phyloP scores from a whole-genome alignment of 2,888 invertebrate genomes.

The Quadriops clusia region DNA sequence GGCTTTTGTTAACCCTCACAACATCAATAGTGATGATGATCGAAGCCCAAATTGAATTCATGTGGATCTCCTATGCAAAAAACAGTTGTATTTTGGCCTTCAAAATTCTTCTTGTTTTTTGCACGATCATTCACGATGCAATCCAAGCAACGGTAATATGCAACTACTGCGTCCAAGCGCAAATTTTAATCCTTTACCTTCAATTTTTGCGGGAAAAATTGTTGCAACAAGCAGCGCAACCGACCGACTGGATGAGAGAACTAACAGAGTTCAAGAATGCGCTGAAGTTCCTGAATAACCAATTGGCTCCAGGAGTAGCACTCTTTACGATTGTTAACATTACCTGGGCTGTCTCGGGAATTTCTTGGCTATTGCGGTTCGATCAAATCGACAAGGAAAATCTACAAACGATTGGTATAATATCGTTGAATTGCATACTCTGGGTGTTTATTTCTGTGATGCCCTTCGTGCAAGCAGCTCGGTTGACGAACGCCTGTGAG shows the following conservation, averaged over 20 bases:
- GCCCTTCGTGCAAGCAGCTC: constrained; percentile 66
- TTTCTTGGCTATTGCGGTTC: constrained; percentile 52
- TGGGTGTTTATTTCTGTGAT: constrained; percentile 55
- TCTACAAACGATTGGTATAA: constrained; percentile 46
- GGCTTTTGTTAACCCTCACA: constrained; percentile 57
- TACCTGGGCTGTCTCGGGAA: constrained; percentile 59
- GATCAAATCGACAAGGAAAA: constrained; percentile 39
- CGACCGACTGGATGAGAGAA: constrained; percentile 72
- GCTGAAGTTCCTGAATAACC: constrained; percentile 63
- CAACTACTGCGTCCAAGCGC: constrained; percentile 73
- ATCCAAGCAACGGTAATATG: constrained; percentile 73
- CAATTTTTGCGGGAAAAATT: constrained; percentile 60
- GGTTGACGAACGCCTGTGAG: constrained; percentile 59
- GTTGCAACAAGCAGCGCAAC: constrained; percentile 57
- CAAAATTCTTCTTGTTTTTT: constrained; percentile 51
- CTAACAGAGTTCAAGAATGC: constrained; percentile 69
- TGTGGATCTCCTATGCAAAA: constrained; percentile 57
- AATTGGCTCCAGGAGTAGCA: constrained; percentile 64
- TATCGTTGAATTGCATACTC: constrained; percentile 46
- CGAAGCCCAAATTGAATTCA: constrained; percentile 48
- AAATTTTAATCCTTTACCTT: constrained; percentile 62
- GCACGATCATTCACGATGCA: constrained; percentile 66
- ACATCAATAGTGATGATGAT: constrained; percentile 55
- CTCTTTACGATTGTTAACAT: constrained; percentile 64
- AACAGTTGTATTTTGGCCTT: too few species aligned